Percentiles rank a stretch among this genome's conserved stretches.
Evolutionary conservation across 2,113 vertebrate species (phyloP).

Genomic region (Boleophthalmus pectinirostris): DNA sequence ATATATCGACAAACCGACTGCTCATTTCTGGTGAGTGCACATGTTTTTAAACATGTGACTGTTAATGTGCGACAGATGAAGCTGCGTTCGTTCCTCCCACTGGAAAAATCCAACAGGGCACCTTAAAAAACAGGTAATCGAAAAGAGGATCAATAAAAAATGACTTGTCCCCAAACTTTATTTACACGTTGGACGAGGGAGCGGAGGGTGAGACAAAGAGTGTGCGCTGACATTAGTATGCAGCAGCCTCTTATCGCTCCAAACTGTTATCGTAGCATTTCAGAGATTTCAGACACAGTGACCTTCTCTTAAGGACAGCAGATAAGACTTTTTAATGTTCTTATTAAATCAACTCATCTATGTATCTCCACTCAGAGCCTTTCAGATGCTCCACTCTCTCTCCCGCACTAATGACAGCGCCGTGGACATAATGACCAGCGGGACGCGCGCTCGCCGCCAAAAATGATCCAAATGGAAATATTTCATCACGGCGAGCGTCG

Average conservation of each 20-base stretch:
- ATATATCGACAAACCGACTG: no score
- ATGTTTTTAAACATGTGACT: no score
- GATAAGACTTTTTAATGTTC: constrained; percentile 76
- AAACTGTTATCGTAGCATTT: constrained; percentile 75
- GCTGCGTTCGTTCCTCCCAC: not conserved
- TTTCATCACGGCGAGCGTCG: constrained; percentile 29
- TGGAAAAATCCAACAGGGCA: not conserved
- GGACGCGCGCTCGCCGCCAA: constrained; percentile 35
- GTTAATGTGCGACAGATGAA: not conserved
- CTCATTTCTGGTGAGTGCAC: no score
- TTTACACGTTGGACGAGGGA: constrained; percentile 38
- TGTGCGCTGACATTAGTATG: constrained; percentile 68
- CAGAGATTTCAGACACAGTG: constrained; percentile 74
- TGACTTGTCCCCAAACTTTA: constrained; percentile 53
- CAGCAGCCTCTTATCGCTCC: constrained; percentile 53
- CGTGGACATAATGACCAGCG: constrained; percentile 59
- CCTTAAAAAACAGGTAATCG: constrained; percentile 41
- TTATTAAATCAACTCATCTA: constrained; percentile 77
- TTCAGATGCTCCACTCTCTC: constrained; percentile 52
- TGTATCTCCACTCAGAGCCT: constrained; percentile 51
- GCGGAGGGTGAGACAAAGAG: constrained; percentile 70
- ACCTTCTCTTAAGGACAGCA: constrained; percentile 77
- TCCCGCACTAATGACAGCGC: constrained; percentile 64
- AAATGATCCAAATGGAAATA: constrained; percentile 24
- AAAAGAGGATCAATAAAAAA: constrained; percentile 58